Base-by-base conservation (phyloP, 2,113 vertebrate species). In the Cyanoramphus novaezelandiae region DNA sequence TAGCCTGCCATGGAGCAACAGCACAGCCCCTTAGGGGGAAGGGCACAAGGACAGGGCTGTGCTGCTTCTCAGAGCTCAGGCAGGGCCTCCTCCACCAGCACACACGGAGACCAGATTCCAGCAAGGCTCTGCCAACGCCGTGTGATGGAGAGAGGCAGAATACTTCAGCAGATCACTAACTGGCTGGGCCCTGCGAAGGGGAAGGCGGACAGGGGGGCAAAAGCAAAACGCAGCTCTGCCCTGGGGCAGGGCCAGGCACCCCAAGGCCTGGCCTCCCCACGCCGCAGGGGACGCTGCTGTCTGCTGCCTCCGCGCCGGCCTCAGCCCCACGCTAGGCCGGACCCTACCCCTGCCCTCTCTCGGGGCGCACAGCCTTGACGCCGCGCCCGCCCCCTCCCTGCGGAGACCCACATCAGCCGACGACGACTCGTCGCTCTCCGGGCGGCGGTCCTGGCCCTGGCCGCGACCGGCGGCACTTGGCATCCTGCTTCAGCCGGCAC, bases 321-420 rank as follows among this genome's bases (percentile, higher is more conserved):
- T 49, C 62, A 20, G 24, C 24, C 13, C 47, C 21, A 19, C 52
- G 11, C 41, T 25, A 47, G 86, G 74, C 74, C 87, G 18, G 59
- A 20, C 49, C 25, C 67, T 11, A 46, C 6, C 46, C 72, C 52
- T 55, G 16, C 29, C 39, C 44, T n/a, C 7, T 35, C 70, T 33
- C 18, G 31, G 80, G 16, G 55, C 41, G 7, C 18, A 28, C 41
- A 43, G 63, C 20, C 70, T 78, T 47, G 9, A 13, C 46, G 23
- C 76, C 49, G 60, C 92, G 55, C 49, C 80, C 87, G 39, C 68
- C 82, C 83, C 77, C 43, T 70, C 81, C 92, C 83, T 86, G 62
- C 57, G 62, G 76, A 94, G 63, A 98, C 98, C 97, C 98, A 98
- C 98, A 95, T 98, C 98, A 59, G 92, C 93, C 50, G 90, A 7